phyloP scores from a whole-genome alignment of 2,113 vertebrate species.

The Elephas maximus region DNA sequence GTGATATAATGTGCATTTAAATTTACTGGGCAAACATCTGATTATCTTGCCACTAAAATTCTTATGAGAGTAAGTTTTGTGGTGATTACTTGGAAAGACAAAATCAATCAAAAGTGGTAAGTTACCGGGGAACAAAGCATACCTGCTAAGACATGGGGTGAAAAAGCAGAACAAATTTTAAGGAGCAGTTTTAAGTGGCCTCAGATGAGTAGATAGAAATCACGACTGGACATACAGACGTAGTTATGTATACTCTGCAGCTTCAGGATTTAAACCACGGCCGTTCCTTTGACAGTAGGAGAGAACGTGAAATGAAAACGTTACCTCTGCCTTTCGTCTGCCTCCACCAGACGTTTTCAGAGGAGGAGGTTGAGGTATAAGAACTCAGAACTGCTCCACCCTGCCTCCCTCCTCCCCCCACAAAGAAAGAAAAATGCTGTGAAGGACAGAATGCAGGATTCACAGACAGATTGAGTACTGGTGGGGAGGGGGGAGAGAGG shows the following conservation, averaged over 20 bases:
- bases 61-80: background rate
- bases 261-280: background rate
- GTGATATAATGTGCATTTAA: background rate
- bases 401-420: background rate
- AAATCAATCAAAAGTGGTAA: slow-evolving; percentile 11
- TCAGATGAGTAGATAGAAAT: background rate
- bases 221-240: background rate
- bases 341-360: background rate
- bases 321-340: background rate
- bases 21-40: background rate
- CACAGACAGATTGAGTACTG: background rate
- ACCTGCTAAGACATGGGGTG: background rate
- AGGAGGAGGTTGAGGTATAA: background rate
- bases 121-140: background rate
- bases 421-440: background rate
- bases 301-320: background rate
- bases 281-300: background rate
- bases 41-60: slow-evolving; percentile 30
- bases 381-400: background rate
- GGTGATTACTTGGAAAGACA: slow-evolving; percentile 29
- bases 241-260: background rate
- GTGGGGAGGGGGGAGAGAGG: background rate
- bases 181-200: background rate
- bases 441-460: background rate
- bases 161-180: background rate